Evolutionary conservation across 2,113 vertebrate genomes (phyloP).

Genomic region (Alouatta palliata): DNA sequence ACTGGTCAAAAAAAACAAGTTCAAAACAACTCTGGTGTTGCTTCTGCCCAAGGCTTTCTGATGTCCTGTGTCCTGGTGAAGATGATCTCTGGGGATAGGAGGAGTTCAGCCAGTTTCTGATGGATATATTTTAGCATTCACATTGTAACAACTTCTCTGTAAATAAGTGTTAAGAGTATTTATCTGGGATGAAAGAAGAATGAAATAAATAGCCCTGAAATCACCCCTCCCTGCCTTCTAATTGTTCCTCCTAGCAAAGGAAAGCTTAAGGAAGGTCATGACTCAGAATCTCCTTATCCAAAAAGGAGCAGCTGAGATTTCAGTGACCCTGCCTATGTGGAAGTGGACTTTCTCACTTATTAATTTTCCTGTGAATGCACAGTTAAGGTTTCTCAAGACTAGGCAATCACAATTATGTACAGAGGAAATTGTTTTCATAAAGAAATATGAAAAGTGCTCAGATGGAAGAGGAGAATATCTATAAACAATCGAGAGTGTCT

Average conservation of each 20-base stretch:
- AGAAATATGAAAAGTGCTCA: background rate
- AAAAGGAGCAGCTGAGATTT: background rate
- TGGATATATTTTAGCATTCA: background rate
- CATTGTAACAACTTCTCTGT: background rate
- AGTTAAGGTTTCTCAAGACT: background rate
- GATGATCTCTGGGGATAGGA: too few species aligned
- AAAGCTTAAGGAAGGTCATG: too few species aligned
- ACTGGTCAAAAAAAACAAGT: too few species aligned
- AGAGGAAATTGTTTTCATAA: background rate
- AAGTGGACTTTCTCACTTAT: background rate
- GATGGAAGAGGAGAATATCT: background rate
- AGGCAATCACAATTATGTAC: background rate
- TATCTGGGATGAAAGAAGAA: background rate
- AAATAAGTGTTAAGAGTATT: background rate
- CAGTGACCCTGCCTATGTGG: background rate
- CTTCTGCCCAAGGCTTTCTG: background rate
- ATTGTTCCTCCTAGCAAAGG: background rate
- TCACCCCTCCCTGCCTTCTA: background rate
- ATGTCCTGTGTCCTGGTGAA: background rate
- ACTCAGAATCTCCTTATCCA: background rate
- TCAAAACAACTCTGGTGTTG: background rate
- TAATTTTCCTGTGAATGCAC: background rate
- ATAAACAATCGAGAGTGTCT: background rate
- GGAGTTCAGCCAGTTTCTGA: background rate
- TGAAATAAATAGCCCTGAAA: background rate